A percentile compares a stretch with the other conserved stretches of the same genome.
phyloP scores from a whole-genome alignment of 2,797 vertebrate species.

The Ctenosaura bakeri region DNA sequence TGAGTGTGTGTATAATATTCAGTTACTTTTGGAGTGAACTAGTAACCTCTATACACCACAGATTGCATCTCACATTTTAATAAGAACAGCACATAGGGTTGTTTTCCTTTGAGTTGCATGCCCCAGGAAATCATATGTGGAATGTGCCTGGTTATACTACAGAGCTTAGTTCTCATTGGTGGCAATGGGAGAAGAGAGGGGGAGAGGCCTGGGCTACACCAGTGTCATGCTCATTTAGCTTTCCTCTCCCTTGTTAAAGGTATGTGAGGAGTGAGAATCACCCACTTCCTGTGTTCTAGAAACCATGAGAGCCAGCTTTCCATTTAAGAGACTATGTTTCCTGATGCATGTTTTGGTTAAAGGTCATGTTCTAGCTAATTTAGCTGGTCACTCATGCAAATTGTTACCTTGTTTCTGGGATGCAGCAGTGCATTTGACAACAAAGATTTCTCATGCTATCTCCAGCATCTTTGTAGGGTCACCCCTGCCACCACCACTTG shows the following conservation, averaged over 20 bases:
- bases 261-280: neutral
- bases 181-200: neutral
- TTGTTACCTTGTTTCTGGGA: neutral
- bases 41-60: neutral
- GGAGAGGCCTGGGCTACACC: neutral
- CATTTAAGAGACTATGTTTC: no score
- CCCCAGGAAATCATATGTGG: neutral
- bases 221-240: neutral
- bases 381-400: neutral
- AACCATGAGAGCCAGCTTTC: neutral
- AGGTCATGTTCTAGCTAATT: neutral
- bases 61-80: neutral
- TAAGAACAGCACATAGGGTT: no score
- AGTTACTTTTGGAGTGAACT: neutral
- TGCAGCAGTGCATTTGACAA: neutral
- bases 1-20: no score
- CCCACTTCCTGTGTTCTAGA: neutral
- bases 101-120: neutral
- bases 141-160: neutral
- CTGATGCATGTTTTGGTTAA: neutral
- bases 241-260: neutral
- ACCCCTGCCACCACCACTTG: no score
- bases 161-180: neutral
- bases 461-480: neutral
- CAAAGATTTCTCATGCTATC: no score